Percentiles rank a stretch among this genome's conserved stretches.
phyloP scores from a whole-genome alignment of 2,888 invertebrate species.

The Yponomeuta plumbellus region DNA sequence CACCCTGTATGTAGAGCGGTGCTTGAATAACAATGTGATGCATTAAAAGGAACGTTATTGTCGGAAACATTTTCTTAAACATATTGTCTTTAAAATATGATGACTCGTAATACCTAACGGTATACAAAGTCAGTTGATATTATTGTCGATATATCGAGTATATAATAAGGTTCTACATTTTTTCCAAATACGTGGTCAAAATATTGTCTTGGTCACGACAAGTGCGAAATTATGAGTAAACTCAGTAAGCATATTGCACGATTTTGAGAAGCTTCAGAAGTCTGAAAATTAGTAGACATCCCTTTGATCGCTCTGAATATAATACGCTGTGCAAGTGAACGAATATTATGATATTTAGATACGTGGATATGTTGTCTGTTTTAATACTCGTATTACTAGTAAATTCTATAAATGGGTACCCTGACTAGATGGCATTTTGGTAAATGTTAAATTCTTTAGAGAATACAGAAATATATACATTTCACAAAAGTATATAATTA shows the following conservation, averaged over 20 bases:
- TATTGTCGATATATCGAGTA: background rate
- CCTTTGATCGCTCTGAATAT: slow-evolving; percentile 44
- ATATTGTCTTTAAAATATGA: slow-evolving; percentile 3
- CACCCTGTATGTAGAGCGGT: background rate
- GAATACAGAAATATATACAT: slow-evolving; percentile 14
- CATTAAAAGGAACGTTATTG: slow-evolving; percentile 18
- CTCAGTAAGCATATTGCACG: background rate
- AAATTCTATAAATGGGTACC: slow-evolving; percentile 34
- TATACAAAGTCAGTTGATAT: background rate
- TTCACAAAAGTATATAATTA: slow-evolving; percentile 23
- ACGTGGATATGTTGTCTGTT: slow-evolving; percentile 16
- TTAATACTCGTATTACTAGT: slow-evolving; percentile 22
- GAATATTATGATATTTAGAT: background rate
- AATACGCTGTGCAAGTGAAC: background rate
- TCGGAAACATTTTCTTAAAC: slow-evolving; percentile 16
- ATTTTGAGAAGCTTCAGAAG: slow-evolving; percentile 29
- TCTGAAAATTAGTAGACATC: slow-evolving; percentile 58
- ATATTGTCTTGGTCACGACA: slow-evolving; percentile 4
- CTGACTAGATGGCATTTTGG: slow-evolving; percentile 41
- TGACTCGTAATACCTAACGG: no score
- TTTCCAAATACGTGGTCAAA: background rate
- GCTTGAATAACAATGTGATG: background rate
- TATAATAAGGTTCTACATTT: background rate
- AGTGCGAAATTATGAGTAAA: background rate
- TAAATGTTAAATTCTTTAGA: slow-evolving; percentile 7